Evolutionary conservation across 2,113 vertebrate genomes (phyloP).

Genomic region (Mormoops blainvillei): DNA sequence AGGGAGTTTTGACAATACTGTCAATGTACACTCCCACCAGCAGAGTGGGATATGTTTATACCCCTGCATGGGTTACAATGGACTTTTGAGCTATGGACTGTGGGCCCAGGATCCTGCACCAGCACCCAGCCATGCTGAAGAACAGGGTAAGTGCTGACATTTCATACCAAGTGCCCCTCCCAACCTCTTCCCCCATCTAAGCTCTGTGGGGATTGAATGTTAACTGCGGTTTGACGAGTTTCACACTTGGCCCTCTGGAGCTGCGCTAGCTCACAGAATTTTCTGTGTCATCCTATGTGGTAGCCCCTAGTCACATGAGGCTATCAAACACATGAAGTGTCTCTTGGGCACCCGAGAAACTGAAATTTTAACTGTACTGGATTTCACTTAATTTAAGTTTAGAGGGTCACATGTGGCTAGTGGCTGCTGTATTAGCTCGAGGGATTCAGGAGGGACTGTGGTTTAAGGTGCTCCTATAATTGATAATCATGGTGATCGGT

Average conservation of each 20-base stretch:
- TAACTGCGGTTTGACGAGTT: background rate
- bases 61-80: background rate
- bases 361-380: background rate
- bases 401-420: background rate
- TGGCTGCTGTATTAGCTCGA: background rate
- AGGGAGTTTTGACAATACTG: background rate
- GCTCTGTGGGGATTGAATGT: background rate
- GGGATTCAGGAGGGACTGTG: background rate
- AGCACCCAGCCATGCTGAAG: background rate
- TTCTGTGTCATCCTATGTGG: background rate
- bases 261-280: background rate
- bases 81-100: background rate
- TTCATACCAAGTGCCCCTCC: background rate
- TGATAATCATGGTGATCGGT: background rate
- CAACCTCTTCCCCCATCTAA: accelerated
- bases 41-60: background rate
- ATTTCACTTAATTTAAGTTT: background rate
- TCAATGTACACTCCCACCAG: background rate
- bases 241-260: background rate
- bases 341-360: background rate
- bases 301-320: background rate
- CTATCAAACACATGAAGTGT: background rate
- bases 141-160: background rate
- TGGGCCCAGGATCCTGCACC: background rate
- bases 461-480: background rate